Evolutionary conservation across 2,888 invertebrate genomes (phyloP).

Genomic region (Aplocera efformata): DNA sequence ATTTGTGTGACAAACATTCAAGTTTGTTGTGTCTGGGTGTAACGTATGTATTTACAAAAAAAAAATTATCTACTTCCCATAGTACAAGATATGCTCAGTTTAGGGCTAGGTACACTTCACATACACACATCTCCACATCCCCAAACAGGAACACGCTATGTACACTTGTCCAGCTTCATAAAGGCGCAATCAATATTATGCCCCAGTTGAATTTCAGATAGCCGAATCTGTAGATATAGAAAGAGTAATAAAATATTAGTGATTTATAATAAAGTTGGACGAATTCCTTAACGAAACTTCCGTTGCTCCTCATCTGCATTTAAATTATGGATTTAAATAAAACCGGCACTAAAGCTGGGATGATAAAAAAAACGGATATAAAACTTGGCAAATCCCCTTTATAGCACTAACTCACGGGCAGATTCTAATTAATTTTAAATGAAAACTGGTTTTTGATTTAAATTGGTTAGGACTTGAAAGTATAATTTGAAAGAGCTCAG

Average conservation of each 20-base stretch:
- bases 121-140: no score
- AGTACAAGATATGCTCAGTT: no score
- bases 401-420: constrained; percentile 23
- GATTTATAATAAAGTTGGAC: constrained; percentile 10
- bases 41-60: no score
- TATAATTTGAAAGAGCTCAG: neutral
- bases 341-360: constrained; percentile 47
- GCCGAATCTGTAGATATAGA: no score
- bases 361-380: constrained; percentile 31
- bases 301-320: constrained; percentile 58
- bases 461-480: constrained; percentile 9
- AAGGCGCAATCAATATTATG: no score
- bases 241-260: constrained; percentile 36
- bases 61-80: no score
- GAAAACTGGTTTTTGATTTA: constrained; percentile 19
- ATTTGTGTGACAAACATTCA: no score
- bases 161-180: no score
- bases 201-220: no score
- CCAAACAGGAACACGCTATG: no score
- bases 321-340: constrained; percentile 70
- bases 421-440: constrained; percentile 29
- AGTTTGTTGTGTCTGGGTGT: no score
- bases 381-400: constrained; percentile 27
- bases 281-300: neutral
- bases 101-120: no score